phyloP scores from a whole-genome alignment of 2,113 vertebrate genomes.

The Pelodiscus sinensis region DNA sequence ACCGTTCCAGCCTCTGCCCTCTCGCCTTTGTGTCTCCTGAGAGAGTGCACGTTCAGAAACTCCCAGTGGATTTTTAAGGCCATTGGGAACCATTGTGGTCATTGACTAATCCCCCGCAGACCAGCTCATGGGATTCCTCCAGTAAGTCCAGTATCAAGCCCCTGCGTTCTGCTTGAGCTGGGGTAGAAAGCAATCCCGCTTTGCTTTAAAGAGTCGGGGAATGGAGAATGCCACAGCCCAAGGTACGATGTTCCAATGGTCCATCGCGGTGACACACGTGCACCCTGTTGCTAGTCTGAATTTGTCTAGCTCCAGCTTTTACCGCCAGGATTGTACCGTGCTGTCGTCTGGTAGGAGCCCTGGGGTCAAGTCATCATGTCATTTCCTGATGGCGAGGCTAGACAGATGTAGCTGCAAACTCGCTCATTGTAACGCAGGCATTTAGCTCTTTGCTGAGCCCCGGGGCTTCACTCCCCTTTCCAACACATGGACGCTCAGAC shows the following conservation, averaged over 20 bases:
- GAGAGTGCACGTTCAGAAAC: background rate
- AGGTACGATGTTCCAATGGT: background rate
- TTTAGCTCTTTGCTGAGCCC: background rate
- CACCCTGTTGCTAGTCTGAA: background rate
- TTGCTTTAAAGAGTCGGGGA: background rate
- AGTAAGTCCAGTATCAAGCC: background rate
- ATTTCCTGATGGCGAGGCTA: background rate
- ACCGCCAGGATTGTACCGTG: fast-evolving
- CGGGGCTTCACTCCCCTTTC: background rate
- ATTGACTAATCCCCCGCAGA: background rate
- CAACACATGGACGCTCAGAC: background rate
- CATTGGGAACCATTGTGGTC: background rate
- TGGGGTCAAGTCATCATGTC: background rate
- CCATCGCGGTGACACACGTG: background rate
- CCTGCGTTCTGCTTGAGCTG: background rate
- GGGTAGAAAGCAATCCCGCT: background rate
- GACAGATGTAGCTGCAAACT: background rate
- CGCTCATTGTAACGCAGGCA: background rate
- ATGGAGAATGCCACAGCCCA: background rate
- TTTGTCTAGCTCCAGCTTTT: background rate
- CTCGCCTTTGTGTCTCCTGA: background rate
- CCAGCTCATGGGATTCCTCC: background rate
- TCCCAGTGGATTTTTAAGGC: background rate
- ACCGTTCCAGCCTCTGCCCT: fast-evolving
- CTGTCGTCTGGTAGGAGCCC: background rate